Percentiles rank a stretch among this genome's conserved stretches.
Conservation (phyloP, 2,797 vertebrate genomes). For the Margarornis squamiger region DNA sequence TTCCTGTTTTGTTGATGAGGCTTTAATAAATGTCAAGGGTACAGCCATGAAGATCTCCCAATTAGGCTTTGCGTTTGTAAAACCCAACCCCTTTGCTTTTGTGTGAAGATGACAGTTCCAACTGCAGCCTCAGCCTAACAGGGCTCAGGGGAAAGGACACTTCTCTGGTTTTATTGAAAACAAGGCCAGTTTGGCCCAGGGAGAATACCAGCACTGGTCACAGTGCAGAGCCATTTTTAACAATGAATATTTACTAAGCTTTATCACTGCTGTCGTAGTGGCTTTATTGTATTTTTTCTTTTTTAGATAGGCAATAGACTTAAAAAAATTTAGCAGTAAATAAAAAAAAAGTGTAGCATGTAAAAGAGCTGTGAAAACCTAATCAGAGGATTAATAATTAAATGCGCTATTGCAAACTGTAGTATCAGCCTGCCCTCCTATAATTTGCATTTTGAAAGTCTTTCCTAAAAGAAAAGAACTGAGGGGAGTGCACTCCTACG, state of each 20-base stretch:
- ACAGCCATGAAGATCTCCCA: constrained; percentile 82
- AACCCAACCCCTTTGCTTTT: constrained; percentile 77
- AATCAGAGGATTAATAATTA: constrained; percentile 29
- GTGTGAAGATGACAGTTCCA: constrained; percentile 80
- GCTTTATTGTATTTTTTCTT: background rate
- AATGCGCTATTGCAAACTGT: background rate
- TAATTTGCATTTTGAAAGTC: background rate
- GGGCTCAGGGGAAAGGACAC: constrained; percentile 84
- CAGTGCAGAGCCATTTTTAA: constrained; percentile 62
- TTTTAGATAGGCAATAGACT: background rate
- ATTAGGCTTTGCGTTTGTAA: constrained; percentile 89
- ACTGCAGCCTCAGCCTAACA: constrained; percentile 87
- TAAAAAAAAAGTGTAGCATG: background rate
- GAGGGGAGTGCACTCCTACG: background rate
- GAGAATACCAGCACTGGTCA: constrained; percentile 73
- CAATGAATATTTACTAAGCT: constrained; percentile 64
- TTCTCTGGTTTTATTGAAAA: constrained; percentile 72
- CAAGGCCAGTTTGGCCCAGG: constrained; percentile 67
- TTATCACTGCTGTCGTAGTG: constrained; percentile 27
- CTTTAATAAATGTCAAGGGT: constrained; percentile 83
- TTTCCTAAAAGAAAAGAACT: background rate
- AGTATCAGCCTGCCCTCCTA: background rate
- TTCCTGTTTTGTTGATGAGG: constrained; percentile 82
- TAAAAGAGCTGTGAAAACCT: constrained; percentile 12
- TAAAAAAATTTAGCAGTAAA: constrained; percentile 10